Evolutionary conservation across 2,888 invertebrate species (phyloP), one percentile per base, ranked within the genome.

Genomic region (Apodemia hepburni): DNA sequence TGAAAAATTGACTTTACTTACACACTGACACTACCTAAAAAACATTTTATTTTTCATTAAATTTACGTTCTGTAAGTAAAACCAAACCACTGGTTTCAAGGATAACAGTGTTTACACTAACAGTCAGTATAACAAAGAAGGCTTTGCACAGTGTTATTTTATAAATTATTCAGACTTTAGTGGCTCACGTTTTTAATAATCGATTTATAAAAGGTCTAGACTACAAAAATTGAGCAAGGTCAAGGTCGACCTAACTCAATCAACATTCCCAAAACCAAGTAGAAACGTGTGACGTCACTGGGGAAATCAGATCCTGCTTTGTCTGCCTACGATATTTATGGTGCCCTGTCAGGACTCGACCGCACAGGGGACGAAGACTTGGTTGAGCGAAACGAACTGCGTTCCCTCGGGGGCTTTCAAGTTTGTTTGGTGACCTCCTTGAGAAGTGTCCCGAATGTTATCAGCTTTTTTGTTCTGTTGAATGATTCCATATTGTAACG

Each of bases 321-420:
- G 73, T 72, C 66, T 67, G 62, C 68, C 74, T 81, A 82, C 78
- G 70, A 74, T 76, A 85, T 87, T 87, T 85, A 86, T 85, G 79
- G 82, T 74, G 73, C 69, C 64, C 66, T 67, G 71, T 73, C 73
- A 67, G 69, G 69, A 64, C 60, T 60, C 51, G 65, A 65, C 59
- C 42, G 42, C 42, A 42, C 42, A 5, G 15, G 61, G 66, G 62
- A 66, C 66, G 64, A 68, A 65, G 60, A 64, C 61, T 60, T 35
- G 54, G 59, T 47, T 61, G 61, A 61, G 59, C 60, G 57, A 54
- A 45, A 27, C 29, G 29, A 60, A 51, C 57, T 61, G 62, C 49
- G 15, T 49, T 33, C 58, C 59, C 61, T 5, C 6, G 58, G 63
- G 63, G 60, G 60, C 59, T 49, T 60, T 63, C 49, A 60, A 64